Conservation (phyloP, 1,140 invertebrate species). For the Lepidotrigona ventralis region DNA sequence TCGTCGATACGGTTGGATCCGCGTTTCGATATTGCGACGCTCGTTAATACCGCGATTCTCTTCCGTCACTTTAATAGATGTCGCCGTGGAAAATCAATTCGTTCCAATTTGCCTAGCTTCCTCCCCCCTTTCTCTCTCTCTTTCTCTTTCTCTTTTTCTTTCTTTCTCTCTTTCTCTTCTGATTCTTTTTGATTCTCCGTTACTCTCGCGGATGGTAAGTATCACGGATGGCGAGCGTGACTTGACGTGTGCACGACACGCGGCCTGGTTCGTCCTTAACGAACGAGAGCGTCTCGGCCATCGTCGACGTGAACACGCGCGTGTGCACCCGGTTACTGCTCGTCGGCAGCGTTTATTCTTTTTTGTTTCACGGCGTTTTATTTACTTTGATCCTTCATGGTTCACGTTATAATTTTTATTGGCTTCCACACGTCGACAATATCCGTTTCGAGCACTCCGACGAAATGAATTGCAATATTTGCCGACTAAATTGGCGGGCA, state of each 20-base stretch:
- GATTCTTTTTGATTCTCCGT: neutral
- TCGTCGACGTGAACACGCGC: neutral
- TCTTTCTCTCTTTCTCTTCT: neutral
- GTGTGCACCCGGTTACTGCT: too few species aligned
- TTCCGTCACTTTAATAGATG: constrained; percentile 52
- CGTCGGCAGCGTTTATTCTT: neutral
- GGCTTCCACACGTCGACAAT: constrained; percentile 22
- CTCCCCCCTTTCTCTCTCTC: too few species aligned
- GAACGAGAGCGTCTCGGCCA: neutral
- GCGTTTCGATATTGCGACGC: constrained; percentile 44
- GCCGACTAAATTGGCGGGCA: constrained; percentile 14
- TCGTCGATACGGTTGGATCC: neutral
- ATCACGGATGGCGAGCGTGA: neutral
- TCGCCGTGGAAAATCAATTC: constrained; percentile 44
- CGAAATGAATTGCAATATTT: constrained; percentile 38
- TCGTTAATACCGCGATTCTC: constrained; percentile 48
- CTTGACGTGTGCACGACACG: neutral
- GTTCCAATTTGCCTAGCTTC: constrained; percentile 36
- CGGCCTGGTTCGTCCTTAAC: constrained; percentile 26
- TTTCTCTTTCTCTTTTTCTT: too few species aligned
- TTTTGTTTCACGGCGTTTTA: constrained; percentile 9
- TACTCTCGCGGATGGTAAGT: neutral
- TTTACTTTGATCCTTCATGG: constrained; percentile 24
- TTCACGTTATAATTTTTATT: constrained; percentile 33
- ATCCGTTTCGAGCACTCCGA: constrained; percentile 21